Base-by-base conservation (phyloP, 2,888 invertebrate genomes). In the Melangyna quadrimaculata region DNA sequence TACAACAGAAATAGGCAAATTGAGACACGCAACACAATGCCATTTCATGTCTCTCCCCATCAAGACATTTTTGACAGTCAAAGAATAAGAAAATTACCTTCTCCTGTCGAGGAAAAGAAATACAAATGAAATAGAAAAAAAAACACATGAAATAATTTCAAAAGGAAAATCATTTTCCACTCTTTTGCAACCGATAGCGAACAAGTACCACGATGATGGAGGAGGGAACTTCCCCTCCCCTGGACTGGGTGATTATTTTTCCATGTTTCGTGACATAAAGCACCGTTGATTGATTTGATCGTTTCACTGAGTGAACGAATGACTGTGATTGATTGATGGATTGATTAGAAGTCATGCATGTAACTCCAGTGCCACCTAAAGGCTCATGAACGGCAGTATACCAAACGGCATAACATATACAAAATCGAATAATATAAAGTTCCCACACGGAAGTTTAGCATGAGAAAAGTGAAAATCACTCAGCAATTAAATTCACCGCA, bases 251-350 rank as follows among this genome's bases (percentile, higher is more conserved):
- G 79, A 84, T 79, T 84, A 79, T 84, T 75, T 79, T 78, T 69
- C 79, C 59, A 75, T 84, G 79, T 84, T 84, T 72, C 79, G 75
- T 84, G 84, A 79, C 84, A 84, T 72, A 84, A 75, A 67, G 75
- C 79, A 79, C 79, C 72, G 84, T 89, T 90, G 90, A 90, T 90
- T 90, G 90, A 90, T 90, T 90, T 90, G 90, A 90, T 90, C 90
- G 89, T 90, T 90, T 88, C 90, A 89, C 89, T 90, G 90, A 89
- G 88, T 89, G 89, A 87, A 48, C 57, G 74, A 78, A 79, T 59
- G 84, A 80, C 80, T 75, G 80, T 84, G 84, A 84, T 84, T 84
- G 84, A 84, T 84, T 79, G 79, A 84, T 79, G 74, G 71, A 84
- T 79, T 84, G 83, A 84, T 80, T 80, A 65, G 72, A 79, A 75